Evolutionary conservation across 1,140 invertebrate species (phyloP).

Genomic region (Adoxophyes honmai): DNA sequence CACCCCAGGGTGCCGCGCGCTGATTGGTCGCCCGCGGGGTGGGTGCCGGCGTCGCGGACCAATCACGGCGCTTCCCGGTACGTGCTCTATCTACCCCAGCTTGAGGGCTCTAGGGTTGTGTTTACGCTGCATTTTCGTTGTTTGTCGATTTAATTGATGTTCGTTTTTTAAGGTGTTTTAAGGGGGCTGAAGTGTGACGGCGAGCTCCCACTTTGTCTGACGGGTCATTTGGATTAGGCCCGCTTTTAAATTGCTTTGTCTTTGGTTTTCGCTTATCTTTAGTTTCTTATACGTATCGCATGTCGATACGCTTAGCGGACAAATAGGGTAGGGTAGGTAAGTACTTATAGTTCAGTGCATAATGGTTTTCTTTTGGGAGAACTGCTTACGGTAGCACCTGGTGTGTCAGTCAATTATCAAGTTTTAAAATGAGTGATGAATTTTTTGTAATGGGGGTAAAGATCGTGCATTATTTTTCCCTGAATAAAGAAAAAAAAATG

Average conservation of each 20-base stretch:
- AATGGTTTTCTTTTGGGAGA: too few relatives aligned
- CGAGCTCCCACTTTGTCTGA: background rate
- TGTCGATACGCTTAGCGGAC: too few relatives aligned
- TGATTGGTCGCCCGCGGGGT: conserved; percentile 44
- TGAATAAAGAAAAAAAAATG: too few relatives aligned
- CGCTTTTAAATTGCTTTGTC: background rate
- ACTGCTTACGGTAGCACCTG: too few relatives aligned
- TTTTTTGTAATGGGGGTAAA: too few relatives aligned
- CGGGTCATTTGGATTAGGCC: background rate
- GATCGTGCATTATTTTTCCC: too few relatives aligned
- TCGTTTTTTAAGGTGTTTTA: conserved; percentile 41
- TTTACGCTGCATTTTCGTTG: conserved; percentile 60
- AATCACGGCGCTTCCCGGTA: conserved; percentile 35
- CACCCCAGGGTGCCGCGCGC: conserved; percentile 18
- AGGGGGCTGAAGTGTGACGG: conserved; percentile 10
- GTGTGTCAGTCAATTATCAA: too few relatives aligned
- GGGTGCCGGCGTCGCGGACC: conserved; percentile 30
- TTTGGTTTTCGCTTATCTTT: background rate
- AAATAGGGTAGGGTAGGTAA: too few relatives aligned
- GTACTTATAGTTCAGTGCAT: too few relatives aligned
- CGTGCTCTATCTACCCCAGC: conserved; percentile 52
- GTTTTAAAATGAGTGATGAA: too few relatives aligned
- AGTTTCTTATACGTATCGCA: too few relatives aligned
- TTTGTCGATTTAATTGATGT: conserved; percentile 69
- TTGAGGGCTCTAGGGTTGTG: conserved; percentile 50